Evolutionary conservation across 2,113 vertebrate genomes (phyloP), one percentile per base, ranked within the genome.

Genomic region (Rhizomys pruinosus): DNA sequence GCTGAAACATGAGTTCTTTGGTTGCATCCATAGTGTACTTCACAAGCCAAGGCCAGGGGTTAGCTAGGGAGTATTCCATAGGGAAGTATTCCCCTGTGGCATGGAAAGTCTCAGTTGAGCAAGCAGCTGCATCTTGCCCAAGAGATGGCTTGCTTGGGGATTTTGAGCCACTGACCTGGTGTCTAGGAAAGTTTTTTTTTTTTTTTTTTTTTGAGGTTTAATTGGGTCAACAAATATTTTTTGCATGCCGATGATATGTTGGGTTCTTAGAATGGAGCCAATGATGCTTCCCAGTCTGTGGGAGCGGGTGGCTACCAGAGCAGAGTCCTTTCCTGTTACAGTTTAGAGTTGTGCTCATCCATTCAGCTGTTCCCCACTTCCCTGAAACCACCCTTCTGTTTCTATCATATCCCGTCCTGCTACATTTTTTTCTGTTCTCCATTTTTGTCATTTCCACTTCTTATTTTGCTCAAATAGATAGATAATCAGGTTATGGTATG

Each of bases 41-140:
- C 47, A 80, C n/a, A 94, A 78, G 44, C 25, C 61, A 86, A 27
- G n/a, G 17, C 3, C 29, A 66, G 23, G 32, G 11, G 4, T 47
- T 63, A 76, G 32, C 20, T 47, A 23, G 39, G 32, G 42, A 64
- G 23, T 8, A 8, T 23, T 66, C 22, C 22, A 37, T 16, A 80
- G 52, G 39, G 27, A 63, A 42, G 39, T 11, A 25, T 61, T n/a
- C 1, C 12, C 7, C 3, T 0, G 0, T 42, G 63, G 3, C 25
- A 39, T 15, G 19, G 34, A 86, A 16, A 39, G 13, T 16, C 22
- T 79, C 44, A 76, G 32, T 27, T 7, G 17, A 94, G 7, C 0
- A 1, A 37, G 42, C 37, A 23, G 63, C 23, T 61, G 29, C 34
- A 13, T 44, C 2, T 44, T 61, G 5, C 32, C 47, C 2, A n/a